A percentile compares a stretch with the other conserved stretches of the same genome.
phyloP scores from a whole-genome alignment of 92 coral and sea anemone species.

The Palythoa caribaeorum region DNA sequence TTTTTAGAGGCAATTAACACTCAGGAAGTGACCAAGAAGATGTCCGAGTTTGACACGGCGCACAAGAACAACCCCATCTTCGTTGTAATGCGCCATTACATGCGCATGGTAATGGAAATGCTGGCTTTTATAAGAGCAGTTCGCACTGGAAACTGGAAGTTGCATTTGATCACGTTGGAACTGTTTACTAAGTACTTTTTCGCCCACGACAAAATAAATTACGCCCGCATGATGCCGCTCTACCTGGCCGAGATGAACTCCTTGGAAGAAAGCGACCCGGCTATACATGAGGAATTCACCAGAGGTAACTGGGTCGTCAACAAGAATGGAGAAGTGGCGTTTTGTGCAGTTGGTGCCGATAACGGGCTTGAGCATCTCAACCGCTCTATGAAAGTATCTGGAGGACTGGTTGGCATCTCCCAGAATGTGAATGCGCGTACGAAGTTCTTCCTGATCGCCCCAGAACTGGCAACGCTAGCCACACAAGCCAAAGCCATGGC shows the following conservation, averaged over 20 bases:
- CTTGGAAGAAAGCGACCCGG: constrained; percentile 57
- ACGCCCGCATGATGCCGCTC: neutral
- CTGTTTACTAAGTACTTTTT: constrained; percentile 28
- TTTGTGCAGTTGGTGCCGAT: constrained; percentile 71
- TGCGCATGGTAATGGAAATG: constrained; percentile 49
- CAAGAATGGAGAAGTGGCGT: constrained; percentile 59
- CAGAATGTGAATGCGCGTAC: constrained; percentile 25
- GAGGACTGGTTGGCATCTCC: neutral
- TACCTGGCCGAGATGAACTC: constrained; percentile 56
- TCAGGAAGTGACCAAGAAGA: neutral
- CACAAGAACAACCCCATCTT: constrained; percentile 22
- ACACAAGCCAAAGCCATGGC: constrained; percentile 71
- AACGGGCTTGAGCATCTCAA: constrained; percentile 61
- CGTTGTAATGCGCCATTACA: constrained; percentile 9
- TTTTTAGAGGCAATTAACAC: constrained; percentile 15
- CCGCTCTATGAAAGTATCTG: constrained; percentile 65
- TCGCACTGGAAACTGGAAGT: constrained; percentile 44
- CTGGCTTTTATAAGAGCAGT: constrained; percentile 36
- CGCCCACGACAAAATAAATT: constrained; percentile 56
- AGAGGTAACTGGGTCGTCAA: constrained; percentile 74
- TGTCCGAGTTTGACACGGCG: constrained; percentile 34
- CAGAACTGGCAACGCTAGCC: constrained; percentile 64
- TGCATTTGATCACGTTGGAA: neutral
- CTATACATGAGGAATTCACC: constrained; percentile 55
- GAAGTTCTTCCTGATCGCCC: constrained; percentile 64